Evolutionary conservation across 1,140 invertebrate genomes (phyloP).

Genomic region (Brachionus angularis): DNA sequence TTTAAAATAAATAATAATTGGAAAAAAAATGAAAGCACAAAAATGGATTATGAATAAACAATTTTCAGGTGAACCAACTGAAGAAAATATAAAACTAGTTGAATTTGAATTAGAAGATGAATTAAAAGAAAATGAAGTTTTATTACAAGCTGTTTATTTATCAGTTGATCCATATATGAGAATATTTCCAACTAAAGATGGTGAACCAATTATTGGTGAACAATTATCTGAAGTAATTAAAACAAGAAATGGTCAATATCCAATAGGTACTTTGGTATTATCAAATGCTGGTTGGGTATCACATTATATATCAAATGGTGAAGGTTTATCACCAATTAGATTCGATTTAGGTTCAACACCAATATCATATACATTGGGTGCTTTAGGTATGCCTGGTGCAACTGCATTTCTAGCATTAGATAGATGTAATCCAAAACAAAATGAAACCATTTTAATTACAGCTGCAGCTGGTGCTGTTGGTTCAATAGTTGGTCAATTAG

Average conservation of each 20-base stretch:
- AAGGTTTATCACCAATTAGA: constrained; percentile 15
- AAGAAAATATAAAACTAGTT: constrained; percentile 64
- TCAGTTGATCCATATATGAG: constrained; percentile 43
- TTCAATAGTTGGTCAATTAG: constrained; percentile 69
- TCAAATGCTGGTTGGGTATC: constrained; percentile 65
- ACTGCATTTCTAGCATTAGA: constrained; percentile 72
- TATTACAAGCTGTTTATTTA: constrained; percentile 24
- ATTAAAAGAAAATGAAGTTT: constrained; percentile 4
- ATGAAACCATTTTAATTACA: constrained; percentile 67
- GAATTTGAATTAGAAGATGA: constrained; percentile 63
- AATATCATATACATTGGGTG: constrained; percentile 27
- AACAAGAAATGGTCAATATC: constrained; percentile 40
- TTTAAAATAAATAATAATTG: neutral
- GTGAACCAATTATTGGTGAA: constrained; percentile 23
- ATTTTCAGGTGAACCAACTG: constrained; percentile 65
- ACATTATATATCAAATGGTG: constrained; percentile 51
- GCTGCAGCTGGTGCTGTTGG: constrained; percentile 64
- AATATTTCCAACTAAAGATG: constrained; percentile 19
- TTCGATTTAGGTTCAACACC: constrained; percentile 33
- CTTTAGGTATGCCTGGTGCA: constrained; percentile 49
- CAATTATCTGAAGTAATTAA: constrained; percentile 39
- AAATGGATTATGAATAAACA: constrained; percentile 65
- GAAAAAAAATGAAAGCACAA: constrained; percentile 55
- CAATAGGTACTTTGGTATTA: constrained; percentile 60
- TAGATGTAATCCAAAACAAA: constrained; percentile 65